Evolutionary conservation across 2,797 vertebrate species (phyloP), one percentile per base, ranked within the genome.

Genomic region (Momotus momota): DNA sequence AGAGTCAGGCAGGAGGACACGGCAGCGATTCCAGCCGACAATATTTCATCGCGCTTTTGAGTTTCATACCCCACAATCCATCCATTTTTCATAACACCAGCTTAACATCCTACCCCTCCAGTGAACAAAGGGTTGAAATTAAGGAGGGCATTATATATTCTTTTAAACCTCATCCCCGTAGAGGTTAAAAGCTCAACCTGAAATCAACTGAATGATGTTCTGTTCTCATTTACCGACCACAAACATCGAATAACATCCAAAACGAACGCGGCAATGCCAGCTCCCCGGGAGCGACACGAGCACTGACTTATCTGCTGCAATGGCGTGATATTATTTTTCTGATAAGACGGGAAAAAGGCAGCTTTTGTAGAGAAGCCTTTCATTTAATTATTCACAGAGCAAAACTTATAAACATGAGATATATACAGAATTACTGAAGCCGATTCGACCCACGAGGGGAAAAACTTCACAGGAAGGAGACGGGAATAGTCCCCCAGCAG

Each of bases 1-100:
- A 4, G n/a, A 6, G 17, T 35, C 2, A 2, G 60, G 48, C 1
- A 0, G 41, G 62, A 79, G 43, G 54, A 14, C 15, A 26, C 0
- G 0, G 45, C 46, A 45, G n/a, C 1, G 4, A 85, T 29, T 46
- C 61, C 82, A 31, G 45, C 1, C 6, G 91, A 22, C 12, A 27
- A 5, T 14, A 49, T 11, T 48, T 74, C 8, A 15, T 8, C 49
- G 11, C 57, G 5, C 20, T 51, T n/a, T 2, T 2, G 20, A 60
- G 40, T 55, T 86, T 77, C 71, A 22, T 7, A 40, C 23, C 19
- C 38, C 73, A 35, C 18, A 51, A 13, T 41, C 65, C 43, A 43
- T 14, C 33, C 1, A 0, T 27, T 95, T 81, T 38, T 48, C n/a
- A 0, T 2, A 57, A 51, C 0, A 1, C 29, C 35, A 25, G 14